Percentiles rank a stretch among this genome's conserved stretches.
phyloP scores from a whole-genome alignment of 2,797 vertebrate species.

The Micropoecilia bifurca region DNA sequence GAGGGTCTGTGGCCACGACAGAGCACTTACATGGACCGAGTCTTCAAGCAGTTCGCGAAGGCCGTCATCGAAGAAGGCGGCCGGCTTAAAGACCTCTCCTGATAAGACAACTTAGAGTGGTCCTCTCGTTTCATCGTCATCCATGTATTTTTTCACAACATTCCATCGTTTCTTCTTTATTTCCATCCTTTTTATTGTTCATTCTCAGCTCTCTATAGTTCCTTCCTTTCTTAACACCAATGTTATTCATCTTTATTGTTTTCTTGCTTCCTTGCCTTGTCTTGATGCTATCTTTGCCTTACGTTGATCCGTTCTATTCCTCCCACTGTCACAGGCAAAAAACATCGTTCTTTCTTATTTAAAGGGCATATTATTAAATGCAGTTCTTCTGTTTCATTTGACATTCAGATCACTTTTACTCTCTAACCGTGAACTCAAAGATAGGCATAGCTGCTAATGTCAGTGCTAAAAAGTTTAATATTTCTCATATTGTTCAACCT shows the following conservation, averaged over 20 bases:
- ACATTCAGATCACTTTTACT: constrained; percentile 39
- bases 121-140: constrained; percentile 16
- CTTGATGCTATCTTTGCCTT: constrained; percentile 32
- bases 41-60: constrained; percentile 97
- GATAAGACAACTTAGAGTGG: constrained; percentile 41
- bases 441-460: constrained; percentile 40
- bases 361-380: constrained; percentile 43
- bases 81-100: constrained; percentile 81
- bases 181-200: neutral
- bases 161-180: constrained; percentile 27
- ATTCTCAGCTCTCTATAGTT: constrained; percentile 21
- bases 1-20: constrained; percentile 96
- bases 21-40: constrained; percentile 98
- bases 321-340: constrained; percentile 68
- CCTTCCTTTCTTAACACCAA: constrained; percentile 12
- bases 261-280: constrained; percentile 38
- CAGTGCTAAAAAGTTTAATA: constrained; percentile 46
- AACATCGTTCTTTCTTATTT: constrained; percentile 51
- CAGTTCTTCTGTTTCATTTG: constrained; percentile 37
- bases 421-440: constrained; percentile 34
- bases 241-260: constrained; percentile 14
- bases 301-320: constrained; percentile 33
- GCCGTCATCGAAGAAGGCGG: constrained; percentile 92
- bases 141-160: constrained; percentile 18
- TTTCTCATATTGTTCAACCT: constrained; percentile 40